These are phyloP conservation scores for Coleophora deauratella DNA, from an alignment of 2,888 invertebrate genomes.

Conservation along the genomic window DNA sequence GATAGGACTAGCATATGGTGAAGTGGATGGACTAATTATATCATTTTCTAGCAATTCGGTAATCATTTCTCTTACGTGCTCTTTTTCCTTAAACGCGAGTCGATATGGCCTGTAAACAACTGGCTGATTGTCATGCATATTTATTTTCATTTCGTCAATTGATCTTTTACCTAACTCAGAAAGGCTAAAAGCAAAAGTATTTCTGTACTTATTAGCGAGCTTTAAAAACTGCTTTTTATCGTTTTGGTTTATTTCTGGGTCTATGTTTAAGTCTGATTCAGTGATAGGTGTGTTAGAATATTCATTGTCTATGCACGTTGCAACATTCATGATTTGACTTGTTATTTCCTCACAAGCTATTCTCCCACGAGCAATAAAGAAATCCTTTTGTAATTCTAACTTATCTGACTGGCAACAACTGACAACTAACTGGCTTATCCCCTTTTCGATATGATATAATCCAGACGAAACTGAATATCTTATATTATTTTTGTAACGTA, in stretches of 20 bases:
- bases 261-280: neutral
- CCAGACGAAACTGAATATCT: no score
- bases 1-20: constrained; percentile 3
- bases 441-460: no score
- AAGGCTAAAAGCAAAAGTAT: constrained; percentile 11
- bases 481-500: neutral
- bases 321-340: neutral
- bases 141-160: constrained; percentile 7
- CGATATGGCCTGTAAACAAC: constrained; percentile 11
- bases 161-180: constrained; percentile 6
- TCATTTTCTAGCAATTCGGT: constrained; percentile 3
- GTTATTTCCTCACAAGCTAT: neutral
- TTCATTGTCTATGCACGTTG: neutral
- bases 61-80: constrained; percentile 8
- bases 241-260: neutral
- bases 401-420: neutral
- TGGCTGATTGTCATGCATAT: constrained; percentile 6
- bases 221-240: neutral
- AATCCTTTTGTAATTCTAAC: neutral
- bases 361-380: neutral
- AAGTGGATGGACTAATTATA: constrained; percentile 5
- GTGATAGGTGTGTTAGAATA: neutral
- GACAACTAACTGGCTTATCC: no score
- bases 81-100: constrained; percentile 8
- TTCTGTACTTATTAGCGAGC: constrained; percentile 6